phyloP scores from a whole-genome alignment of 2,888 invertebrate species.

The Steinernema scapterisci region DNA sequence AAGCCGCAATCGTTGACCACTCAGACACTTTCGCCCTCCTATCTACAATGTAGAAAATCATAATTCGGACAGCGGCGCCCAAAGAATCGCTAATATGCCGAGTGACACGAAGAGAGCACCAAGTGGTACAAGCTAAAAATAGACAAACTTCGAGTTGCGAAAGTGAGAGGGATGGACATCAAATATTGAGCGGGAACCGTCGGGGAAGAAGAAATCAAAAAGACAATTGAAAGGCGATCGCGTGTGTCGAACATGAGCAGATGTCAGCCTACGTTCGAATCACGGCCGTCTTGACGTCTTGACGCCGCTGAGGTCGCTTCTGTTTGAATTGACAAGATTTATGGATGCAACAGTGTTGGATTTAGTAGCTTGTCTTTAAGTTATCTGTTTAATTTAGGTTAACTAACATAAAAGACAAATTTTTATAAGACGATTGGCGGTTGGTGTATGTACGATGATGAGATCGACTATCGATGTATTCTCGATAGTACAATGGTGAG shows the following conservation, averaged over 20 bases:
- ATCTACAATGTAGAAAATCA: not conserved
- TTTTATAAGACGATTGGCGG: too few species aligned
- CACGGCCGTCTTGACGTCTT: not conserved
- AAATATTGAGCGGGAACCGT: not conserved
- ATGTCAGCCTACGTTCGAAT: constrained; percentile 12
- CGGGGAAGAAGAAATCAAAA: not conserved
- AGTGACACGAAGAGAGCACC: not conserved
- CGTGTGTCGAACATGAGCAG: constrained; percentile 30
- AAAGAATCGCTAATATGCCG: not conserved
- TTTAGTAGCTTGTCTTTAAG: too few species aligned
- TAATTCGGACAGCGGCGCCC: not conserved
- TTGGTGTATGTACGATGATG: too few species aligned
- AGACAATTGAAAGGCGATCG: constrained; percentile 8
- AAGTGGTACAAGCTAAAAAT: not conserved
- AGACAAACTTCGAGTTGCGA: not conserved
- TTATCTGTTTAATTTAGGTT: too few species aligned
- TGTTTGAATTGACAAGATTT: not conserved
- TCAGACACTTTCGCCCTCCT: too few species aligned
- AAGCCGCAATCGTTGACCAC: too few species aligned
- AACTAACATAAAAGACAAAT: too few species aligned
- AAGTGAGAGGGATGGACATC: not conserved
- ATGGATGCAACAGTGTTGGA: too few species aligned
- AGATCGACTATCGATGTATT: too few species aligned
- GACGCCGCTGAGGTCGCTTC: not conserved
- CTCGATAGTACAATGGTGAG: too few species aligned